Conservation (phyloP, 2,113 vertebrate species). For the Pheucticus melanocephalus region DNA sequence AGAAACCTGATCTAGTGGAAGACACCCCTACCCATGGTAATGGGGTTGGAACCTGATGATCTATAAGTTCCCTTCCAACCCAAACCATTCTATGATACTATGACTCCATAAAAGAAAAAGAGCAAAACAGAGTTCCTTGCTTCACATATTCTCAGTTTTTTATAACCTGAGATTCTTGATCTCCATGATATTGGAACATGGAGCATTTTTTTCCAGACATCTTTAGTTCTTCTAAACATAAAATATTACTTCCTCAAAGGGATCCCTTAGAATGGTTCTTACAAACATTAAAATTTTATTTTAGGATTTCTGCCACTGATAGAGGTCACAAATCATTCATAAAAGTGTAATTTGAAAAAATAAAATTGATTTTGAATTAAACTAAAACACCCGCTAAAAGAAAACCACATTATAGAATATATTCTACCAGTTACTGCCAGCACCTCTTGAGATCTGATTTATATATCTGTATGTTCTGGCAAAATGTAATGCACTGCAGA, state of each 20-base stretch:
- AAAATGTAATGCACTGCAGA: not conserved
- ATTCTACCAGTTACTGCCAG: not conserved
- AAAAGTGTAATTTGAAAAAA: not conserved
- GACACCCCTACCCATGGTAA: fast-evolving
- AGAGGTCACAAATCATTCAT: not conserved
- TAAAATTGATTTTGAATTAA: not conserved
- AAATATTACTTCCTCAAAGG: not conserved
- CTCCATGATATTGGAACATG: not conserved
- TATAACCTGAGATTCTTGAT: not conserved
- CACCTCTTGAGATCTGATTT: not conserved
- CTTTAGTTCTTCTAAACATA: not conserved
- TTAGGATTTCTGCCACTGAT: not conserved
- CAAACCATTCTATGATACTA: not conserved
- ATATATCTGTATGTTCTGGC: not conserved
- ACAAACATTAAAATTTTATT: not conserved
- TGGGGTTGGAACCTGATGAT: not conserved
- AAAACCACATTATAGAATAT: not conserved
- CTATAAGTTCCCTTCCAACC: not conserved
- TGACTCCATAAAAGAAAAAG: not conserved
- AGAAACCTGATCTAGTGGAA: not conserved
- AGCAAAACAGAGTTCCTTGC: not conserved
- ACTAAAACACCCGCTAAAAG: not conserved
- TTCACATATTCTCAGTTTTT: slow-evolving; percentile 30
- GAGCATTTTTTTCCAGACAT: not conserved
- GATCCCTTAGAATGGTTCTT: not conserved